Conservation (phyloP, 2,888 invertebrate genomes). For the Acleris laterana region DNA sequence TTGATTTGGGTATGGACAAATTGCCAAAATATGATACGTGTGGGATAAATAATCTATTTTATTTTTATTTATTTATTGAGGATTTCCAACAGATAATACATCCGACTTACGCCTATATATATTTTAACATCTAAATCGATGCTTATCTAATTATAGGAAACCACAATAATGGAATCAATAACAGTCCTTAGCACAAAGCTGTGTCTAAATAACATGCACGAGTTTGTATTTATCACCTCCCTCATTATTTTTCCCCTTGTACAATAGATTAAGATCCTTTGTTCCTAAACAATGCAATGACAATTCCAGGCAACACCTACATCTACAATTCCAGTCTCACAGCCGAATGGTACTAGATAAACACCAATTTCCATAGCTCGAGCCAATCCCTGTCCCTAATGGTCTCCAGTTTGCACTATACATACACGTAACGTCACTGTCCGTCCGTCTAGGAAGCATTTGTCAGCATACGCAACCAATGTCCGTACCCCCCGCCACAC, state of each 20-base stretch:
- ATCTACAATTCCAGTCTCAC: slow-evolving; percentile 12
- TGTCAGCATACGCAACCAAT: slow-evolving; percentile 20
- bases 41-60: no score
- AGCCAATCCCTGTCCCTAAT: slow-evolving; percentile 11
- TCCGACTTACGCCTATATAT: no score
- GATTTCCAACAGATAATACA: no score
- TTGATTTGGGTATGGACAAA: no score
- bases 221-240: no score
- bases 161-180: no score
- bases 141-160: no score
- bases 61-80: no score
- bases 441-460: slow-evolving; percentile 17
- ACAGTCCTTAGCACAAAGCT: no score
- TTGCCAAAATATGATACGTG: no score
- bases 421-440: slow-evolving; percentile 12
- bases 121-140: no score
- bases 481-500: slow-evolving; percentile 16
- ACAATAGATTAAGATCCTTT: not conserved
- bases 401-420: slow-evolving; percentile 4
- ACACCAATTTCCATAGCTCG: slow-evolving; percentile 4
- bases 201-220: no score
- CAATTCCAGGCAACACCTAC: not conserved
- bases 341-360: slow-evolving; percentile 5
- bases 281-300: not conserved
- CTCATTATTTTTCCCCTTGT: not conserved